Base-by-base conservation (phyloP, 1,140 invertebrate species). In the Galleria mellonella region DNA sequence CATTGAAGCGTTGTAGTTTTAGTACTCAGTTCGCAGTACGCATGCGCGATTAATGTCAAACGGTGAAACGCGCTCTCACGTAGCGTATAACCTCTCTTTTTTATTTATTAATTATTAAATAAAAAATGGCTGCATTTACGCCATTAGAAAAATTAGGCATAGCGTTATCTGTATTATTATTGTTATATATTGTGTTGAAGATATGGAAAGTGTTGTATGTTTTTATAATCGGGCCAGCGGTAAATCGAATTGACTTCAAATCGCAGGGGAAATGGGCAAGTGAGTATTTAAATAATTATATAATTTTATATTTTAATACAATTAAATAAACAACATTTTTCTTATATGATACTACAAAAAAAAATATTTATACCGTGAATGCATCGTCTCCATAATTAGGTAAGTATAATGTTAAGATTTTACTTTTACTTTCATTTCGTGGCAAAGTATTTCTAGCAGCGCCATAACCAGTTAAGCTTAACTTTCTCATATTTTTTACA, bases 191-290 rank as follows among this genome's bases (percentile, higher is more conserved):
- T 8, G 43, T 64, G 23, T 72, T 62, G 52, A 47, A 45, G 45
- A 32, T 77, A 11, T 50, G 60, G 33, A 59, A 58, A 49, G 44
- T 65, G 7, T 32, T 82, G 28, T 83, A 78, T 44, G 65, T 51
- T 17, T 82, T 68, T 43, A 51, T 64, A 4, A 52, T 82, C 28
- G 70, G 69, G 40, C 79, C 77, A 29, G 50, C 51, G 9, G 32
- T 79, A 30, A 70, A 70, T 44, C 67, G 65, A 56, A 72, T 83
- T 55, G 67, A 82, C 57, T 79, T 76, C 40, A 73, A 68, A 44
- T 65, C 72, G 1, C 65, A 71, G 48, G 77, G 79, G 49, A 76
- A 74, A 62, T 83, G 79, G 79, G 79, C 79, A 57, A 51, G 79
- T 83, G 45, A 82, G 79, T 83, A 51, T 9, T 23, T 29, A 23